These are phyloP conservation scores for Bombus confusus DNA, from an alignment of 1,140 invertebrate genomes.

Conservation along the genomic window DNA sequence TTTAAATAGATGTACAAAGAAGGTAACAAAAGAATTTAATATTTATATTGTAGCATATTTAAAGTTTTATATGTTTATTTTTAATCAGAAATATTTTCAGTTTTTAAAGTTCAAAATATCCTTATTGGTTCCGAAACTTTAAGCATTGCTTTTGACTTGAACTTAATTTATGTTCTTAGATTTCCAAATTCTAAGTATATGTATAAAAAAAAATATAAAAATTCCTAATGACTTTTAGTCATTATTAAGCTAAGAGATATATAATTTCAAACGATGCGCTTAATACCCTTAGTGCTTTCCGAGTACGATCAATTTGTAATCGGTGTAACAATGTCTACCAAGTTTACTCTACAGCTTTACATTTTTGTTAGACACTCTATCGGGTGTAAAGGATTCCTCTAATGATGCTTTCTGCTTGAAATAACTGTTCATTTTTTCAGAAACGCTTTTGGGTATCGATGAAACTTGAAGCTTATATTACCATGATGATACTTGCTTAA, in stretches of 20 bases:
- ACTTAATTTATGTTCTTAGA: neutral
- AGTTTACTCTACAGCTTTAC: constrained; percentile 17
- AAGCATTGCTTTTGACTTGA: neutral
- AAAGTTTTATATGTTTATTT: neutral
- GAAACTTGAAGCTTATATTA: neutral
- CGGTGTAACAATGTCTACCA: neutral
- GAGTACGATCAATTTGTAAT: constrained; percentile 14
- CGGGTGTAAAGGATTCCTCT: constrained; percentile 49
- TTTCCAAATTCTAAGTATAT: neutral
- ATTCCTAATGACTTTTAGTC: neutral
- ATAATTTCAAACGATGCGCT: neutral
- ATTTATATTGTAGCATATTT: neutral
- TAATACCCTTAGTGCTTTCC: constrained; percentile 5
- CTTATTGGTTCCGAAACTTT: neutral
- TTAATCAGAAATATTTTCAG: neutral
- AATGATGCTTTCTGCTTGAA: constrained; percentile 52
- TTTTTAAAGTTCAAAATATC: neutral
- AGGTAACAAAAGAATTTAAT: neutral
- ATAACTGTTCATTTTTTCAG: constrained; percentile 38
- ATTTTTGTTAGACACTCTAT: constrained; percentile 60
- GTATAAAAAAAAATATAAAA: neutral
- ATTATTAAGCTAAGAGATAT: neutral
- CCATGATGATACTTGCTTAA: neutral
- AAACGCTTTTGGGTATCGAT: constrained; percentile 21
- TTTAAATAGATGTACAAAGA: neutral